Evolutionary conservation across 1,140 invertebrate species (phyloP).

Genomic region (Pseudomyrmex dendroicus): DNA sequence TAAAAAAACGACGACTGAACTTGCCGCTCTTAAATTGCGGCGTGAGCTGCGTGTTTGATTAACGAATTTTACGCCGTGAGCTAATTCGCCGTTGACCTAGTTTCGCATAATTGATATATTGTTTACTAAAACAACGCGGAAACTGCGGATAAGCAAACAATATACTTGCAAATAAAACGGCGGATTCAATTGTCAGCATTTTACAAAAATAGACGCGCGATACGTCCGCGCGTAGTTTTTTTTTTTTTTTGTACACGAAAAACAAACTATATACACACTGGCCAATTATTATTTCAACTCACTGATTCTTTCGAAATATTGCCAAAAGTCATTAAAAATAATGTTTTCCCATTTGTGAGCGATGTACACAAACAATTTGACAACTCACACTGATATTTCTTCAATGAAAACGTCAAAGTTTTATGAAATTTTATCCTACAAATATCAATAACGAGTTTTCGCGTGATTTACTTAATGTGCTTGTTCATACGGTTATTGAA

Average conservation of each 20-base stretch:
- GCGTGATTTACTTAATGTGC: too few species aligned
- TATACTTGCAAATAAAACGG: conserved; percentile 31
- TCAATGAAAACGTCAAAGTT: too few species aligned
- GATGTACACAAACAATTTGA: too few species aligned
- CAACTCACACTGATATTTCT: too few species aligned
- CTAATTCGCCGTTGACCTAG: conserved; percentile 40
- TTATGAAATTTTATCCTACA: too few species aligned
- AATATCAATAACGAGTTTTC: too few species aligned
- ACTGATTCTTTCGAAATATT: not conserved
- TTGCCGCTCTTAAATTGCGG: conserved; percentile 12
- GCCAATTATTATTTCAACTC: not conserved
- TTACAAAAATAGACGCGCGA: conserved; percentile 19
- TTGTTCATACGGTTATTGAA: too few species aligned
- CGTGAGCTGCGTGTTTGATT: conserved; percentile 13
- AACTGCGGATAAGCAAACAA: conserved; percentile 34
- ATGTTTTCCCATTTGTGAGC: not conserved
- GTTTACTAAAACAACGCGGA: conserved; percentile 13
- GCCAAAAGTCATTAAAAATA: conserved; percentile 11
- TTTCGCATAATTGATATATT: conserved; percentile 55
- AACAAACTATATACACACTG: too few species aligned
- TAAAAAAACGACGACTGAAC: not conserved
- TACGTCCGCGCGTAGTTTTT: too few species aligned
- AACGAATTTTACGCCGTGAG: conserved; percentile 24
- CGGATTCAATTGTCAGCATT: conserved; percentile 24
- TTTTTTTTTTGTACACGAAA: not conserved